Base-by-base conservation (phyloP, 1,140 invertebrate genomes). In the Neotoxoptera formosana region DNA sequence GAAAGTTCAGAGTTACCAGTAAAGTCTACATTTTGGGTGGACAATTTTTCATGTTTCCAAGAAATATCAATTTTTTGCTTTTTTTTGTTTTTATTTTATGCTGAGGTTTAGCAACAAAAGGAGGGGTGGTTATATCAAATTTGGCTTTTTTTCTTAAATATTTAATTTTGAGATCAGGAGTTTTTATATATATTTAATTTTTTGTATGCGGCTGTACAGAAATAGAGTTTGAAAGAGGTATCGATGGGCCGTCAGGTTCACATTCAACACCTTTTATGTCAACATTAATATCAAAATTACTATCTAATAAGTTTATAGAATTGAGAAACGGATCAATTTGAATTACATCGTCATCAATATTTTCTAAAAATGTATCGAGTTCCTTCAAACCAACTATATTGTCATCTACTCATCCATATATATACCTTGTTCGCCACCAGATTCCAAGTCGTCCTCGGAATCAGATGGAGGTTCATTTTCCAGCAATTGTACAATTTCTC, bases 121-220 rank as follows among this genome's bases (percentile, higher is more conserved):
- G n/a, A n/a, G n/a, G n/a, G n/a, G n/a, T n/a, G n/a, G n/a, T n/a
- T n/a, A n/a, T n/a, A n/a, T n/a, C n/a, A n/a, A n/a, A n/a, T n/a
- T n/a, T n/a, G n/a, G n/a, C n/a, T n/a, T n/a, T n/a, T n/a, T n/a
- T n/a, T n/a, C n/a, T n/a, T n/a, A n/a, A n/a, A n/a, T n/a, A 45
- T 45, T 84, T 84, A 30, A 84, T 45, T 84, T 84, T 84, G 83
- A 84, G 83, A 8, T 84, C 83, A 25, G 83, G 83, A 84, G 83
- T 84, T 84, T 84, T n/a, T n/a, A n/a, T 84, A 84, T 84, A 8
- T 84, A 84, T 84, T 84, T 84, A 23, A 84, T 84, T 84, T 84
- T 84, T 84, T 84, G 83, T 45, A 45, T 45, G 83, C 41, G 83
- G 36, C 41, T 84, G 83, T 84, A 45, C 83, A 84, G 83, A 84